Conservation (phyloP, 2,888 invertebrate species). For the Euzophera pinguis region DNA sequence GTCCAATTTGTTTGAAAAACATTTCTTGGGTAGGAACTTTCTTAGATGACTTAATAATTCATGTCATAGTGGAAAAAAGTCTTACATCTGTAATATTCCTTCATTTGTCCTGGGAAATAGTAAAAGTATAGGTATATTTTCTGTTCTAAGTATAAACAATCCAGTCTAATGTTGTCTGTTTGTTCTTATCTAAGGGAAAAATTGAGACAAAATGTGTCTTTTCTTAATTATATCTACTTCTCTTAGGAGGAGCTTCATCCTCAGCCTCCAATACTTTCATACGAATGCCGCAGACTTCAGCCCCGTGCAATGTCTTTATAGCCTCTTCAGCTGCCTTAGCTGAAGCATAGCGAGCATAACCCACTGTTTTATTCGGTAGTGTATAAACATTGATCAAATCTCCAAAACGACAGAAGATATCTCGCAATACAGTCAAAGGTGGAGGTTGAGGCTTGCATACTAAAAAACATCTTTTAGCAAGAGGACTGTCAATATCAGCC, state of each 20-base stretch:
- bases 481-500: conserved; percentile 83
- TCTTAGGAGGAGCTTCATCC: conserved; percentile 66
- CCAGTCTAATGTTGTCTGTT: conserved; percentile 22
- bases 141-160: not conserved
- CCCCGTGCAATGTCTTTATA: conserved; percentile 86
- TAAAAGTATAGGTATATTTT: too few species aligned
- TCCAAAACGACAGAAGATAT: conserved; percentile 95
- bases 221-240: conserved; percentile 33
- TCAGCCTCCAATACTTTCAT: conserved; percentile 95
- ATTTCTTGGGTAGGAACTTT: too few species aligned
- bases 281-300: conserved; percentile 91
- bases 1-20: too few species aligned
- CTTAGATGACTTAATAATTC: too few species aligned
- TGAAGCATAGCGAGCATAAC: conserved; percentile 92
- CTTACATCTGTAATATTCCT: too few species aligned
- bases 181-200: not conserved
- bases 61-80: too few species aligned
- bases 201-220: conserved; percentile 3
- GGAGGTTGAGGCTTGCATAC: conserved; percentile 84
- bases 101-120: not conserved
- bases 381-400: conserved; percentile 94
- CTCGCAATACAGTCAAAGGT: conserved; percentile 87
- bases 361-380: conserved; percentile 93
- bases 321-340: conserved; percentile 87
- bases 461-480: conserved; percentile 84